These are phyloP conservation scores for Brachionus plicatilis DNA, from an alignment of 1,140 invertebrate species.

Conservation along the genomic window DNA sequence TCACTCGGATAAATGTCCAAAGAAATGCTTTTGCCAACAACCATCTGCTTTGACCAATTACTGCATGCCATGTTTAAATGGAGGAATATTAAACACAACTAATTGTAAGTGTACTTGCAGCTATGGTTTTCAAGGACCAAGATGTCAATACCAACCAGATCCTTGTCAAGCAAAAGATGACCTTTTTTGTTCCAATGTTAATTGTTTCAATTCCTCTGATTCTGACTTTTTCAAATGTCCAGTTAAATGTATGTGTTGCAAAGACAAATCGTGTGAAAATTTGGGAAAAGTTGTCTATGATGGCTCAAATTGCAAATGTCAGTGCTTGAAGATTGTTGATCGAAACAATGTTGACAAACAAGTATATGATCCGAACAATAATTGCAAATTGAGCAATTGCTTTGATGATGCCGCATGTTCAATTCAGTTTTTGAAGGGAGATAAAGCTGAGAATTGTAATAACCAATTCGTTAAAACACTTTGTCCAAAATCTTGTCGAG, in stretches of 20 bases:
- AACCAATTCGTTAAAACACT: constrained; percentile 13
- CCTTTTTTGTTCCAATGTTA: background rate
- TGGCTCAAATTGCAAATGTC: background rate
- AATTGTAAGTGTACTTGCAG: constrained; percentile 11
- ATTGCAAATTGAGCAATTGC: background rate
- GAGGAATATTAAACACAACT: background rate
- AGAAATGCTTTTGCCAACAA: constrained; percentile 18
- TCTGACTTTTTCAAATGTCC: constrained; percentile 23
- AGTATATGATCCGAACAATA: background rate
- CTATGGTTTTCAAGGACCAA: background rate
- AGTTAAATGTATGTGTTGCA: constrained; percentile 32
- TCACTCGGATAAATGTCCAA: background rate
- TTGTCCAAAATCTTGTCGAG: constrained; percentile 20
- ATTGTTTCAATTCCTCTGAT: constrained; percentile 13
- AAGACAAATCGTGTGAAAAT: constrained; percentile 12
- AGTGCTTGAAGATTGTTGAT: background rate
- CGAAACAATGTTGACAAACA: background rate
- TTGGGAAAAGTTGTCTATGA: background rate
- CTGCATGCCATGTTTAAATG: constrained; percentile 19
- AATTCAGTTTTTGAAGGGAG: background rate
- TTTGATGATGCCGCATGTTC: background rate
- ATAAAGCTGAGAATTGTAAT: background rate
- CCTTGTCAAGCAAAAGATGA: background rate
- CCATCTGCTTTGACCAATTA: background rate
- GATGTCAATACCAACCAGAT: constrained; percentile 27